Evolutionary conservation across 2,888 invertebrate genomes (phyloP).

Genomic region (Leptinotarsa tumamoca): DNA sequence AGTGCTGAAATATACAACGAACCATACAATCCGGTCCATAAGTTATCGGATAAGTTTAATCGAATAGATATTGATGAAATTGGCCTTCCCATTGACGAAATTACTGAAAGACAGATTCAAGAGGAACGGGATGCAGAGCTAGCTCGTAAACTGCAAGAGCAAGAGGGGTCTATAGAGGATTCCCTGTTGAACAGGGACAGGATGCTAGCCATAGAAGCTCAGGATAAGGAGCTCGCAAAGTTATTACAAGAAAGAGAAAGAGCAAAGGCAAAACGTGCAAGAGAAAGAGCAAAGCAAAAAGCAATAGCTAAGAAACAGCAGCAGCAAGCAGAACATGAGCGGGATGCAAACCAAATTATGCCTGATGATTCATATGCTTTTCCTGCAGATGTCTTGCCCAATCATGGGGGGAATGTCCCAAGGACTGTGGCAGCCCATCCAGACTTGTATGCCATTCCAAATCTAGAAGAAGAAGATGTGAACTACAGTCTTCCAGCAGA

Average conservation of each 20-base stretch:
- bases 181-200: conserved; percentile 68
- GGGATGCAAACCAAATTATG: conserved; percentile 56
- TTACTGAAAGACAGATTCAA: conserved; percentile 72
- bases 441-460: conserved; percentile 57
- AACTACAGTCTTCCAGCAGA: conserved; percentile 66
- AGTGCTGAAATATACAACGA: conserved; percentile 60
- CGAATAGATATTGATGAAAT: conserved; percentile 64
- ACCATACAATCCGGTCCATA: conserved; percentile 56
- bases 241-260: conserved; percentile 82
- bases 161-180: conserved; percentile 75
- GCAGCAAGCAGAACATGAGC: conserved; percentile 53
- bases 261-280: conserved; percentile 76
- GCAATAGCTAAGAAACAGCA: conserved; percentile 70
- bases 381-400: conserved; percentile 68
- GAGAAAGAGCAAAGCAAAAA: conserved; percentile 77
- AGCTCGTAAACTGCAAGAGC: conserved; percentile 80
- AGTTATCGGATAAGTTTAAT: conserved; percentile 57
- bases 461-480: conserved; percentile 63
- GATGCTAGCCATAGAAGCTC: conserved; percentile 81
- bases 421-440: conserved; percentile 51
- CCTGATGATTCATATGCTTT: conserved; percentile 69
- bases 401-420: conserved; percentile 55
- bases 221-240: conserved; percentile 82
- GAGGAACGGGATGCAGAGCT: conserved; percentile 82
- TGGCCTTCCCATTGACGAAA: conserved; percentile 68